A percentile compares a stretch with the other conserved stretches of the same genome.
Conservation (phyloP, 2,888 invertebrate genomes). For the Epinotia nisella region DNA sequence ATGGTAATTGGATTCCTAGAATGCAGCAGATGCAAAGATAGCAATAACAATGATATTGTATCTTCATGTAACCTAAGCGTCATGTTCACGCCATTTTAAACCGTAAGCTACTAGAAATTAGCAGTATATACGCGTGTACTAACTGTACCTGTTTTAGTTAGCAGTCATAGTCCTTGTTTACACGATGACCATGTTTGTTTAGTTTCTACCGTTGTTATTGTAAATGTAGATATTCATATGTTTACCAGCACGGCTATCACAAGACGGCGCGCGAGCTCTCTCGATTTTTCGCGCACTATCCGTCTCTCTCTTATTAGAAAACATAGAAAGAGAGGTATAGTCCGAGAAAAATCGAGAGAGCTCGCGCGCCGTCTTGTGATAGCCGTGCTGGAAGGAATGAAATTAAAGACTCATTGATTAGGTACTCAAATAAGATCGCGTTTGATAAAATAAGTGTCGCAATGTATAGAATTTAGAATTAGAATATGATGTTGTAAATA, state of each 20-base stretch:
- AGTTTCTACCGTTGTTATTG: conserved; percentile 1
- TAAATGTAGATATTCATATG: background rate
- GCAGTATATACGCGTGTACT: background rate
- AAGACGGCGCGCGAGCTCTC: too few species aligned
- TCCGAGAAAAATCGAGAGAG: too few species aligned
- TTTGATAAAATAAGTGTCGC: background rate
- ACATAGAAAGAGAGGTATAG: too few species aligned
- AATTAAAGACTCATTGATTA: background rate
- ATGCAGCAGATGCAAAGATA: conserved; percentile 5
- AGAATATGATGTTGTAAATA: too few species aligned
- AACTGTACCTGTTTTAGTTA: background rate
- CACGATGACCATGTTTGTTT: background rate
- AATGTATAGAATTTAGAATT: too few species aligned
- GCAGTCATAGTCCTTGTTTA: background rate
- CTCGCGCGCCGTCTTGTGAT: too few species aligned
- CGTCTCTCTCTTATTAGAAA: too few species aligned
- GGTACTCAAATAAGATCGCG: background rate
- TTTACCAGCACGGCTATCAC: too few species aligned
- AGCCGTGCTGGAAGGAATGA: conserved; percentile 3
- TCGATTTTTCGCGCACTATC: too few species aligned
- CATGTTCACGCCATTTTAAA: background rate
- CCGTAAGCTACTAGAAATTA: background rate
- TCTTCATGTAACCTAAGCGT: background rate
- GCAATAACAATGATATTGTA: conserved; percentile 16
- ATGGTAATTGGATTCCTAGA: conserved; percentile 10